Conservation (phyloP, 2,888 invertebrate species). For the Macrosoma leucophasiata region DNA sequence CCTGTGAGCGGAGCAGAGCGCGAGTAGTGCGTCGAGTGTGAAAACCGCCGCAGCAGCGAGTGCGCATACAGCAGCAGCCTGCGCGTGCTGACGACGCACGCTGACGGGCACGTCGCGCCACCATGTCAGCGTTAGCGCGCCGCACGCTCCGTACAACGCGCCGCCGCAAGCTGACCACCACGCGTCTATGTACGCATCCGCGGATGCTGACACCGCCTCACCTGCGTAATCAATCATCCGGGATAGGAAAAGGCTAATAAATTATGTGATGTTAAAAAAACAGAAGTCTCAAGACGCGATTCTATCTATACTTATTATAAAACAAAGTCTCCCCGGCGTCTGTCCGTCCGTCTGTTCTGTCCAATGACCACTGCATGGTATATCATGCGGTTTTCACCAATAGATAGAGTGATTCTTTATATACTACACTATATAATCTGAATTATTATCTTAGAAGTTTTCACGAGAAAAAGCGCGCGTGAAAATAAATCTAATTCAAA, state of each 20-base stretch:
- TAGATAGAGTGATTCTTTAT: too few species aligned
- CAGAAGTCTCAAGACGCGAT: constrained; percentile 26
- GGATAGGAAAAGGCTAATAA: too few species aligned
- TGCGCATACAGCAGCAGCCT: constrained; percentile 48
- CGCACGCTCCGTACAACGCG: constrained; percentile 48
- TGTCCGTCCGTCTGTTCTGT: too few species aligned
- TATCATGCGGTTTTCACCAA: too few species aligned
- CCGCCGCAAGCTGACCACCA: constrained; percentile 63
- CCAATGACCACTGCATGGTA: too few species aligned
- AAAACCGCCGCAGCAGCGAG: constrained; percentile 46
- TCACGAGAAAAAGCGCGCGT: too few species aligned
- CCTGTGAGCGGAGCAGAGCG: constrained; percentile 49
- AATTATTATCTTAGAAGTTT: too few species aligned
- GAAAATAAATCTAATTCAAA: too few species aligned
- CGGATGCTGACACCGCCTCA: constrained; percentile 56
- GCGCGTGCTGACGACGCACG: constrained; percentile 39
- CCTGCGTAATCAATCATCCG: too few species aligned
- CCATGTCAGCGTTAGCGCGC: constrained; percentile 43
- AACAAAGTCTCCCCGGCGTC: too few species aligned
- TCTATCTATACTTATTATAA: too few species aligned
- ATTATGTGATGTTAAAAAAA: constrained; percentile 18
- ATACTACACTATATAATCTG: constrained; percentile 19
- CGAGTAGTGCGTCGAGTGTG: constrained; percentile 46
- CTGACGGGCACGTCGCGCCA: constrained; percentile 49
- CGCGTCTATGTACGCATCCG: constrained; percentile 62